Evolutionary conservation across 2,113 vertebrate species (phyloP), one percentile per base, ranked within the genome.

Genomic region (Haliaeetus leucogaster): DNA sequence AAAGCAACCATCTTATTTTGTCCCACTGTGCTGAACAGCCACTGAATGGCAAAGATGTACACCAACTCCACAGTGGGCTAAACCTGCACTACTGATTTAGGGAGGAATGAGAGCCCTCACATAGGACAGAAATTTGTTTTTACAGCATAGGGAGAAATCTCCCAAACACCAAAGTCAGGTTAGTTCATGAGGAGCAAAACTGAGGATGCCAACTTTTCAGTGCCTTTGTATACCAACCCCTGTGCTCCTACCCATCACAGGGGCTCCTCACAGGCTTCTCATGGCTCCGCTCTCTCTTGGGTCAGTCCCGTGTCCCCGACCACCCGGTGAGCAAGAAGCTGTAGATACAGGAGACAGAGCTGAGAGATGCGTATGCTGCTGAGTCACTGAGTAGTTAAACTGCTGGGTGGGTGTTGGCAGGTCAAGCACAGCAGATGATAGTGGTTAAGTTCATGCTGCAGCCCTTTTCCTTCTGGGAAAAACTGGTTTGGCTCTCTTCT

Each of bases 241-340:
- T 34, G 34, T 65, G 29, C 19, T 84, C 22, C 38, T 84, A 4
- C 42, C 16, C 47, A 20, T 34, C 0, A 0, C 16, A 15, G 38
- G 8, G 4, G 4, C n/a, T 81, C 40, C 50, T 91, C 30, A 6
- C n/a, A 8, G 10, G 15, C 29, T 85, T 62, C 66, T 66, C 42
- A 27, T 14, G 16, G 27, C 42, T 45, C 29, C 3, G 4, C 52
- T 86, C 17, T 77, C 48, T 53, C 47, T 58, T 12, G 12, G 16
- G 38, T 72, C 20, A 9, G 12, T 50, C 38, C 67, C 10, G 2
- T 10, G 4, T 73, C 12, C 25, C 26, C 26, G 22, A n/a, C 17
- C 47, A 59, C 23, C 7, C 0, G 0, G 4, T 25, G n/a, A 47
- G 53, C 15, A 30, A 55, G 45, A 36, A 70, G 27, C 45, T 86